These are phyloP conservation scores for Lepilemur septentrionalis DNA, from an alignment of 2,797 vertebrate species.

Conservation along the genomic window DNA sequence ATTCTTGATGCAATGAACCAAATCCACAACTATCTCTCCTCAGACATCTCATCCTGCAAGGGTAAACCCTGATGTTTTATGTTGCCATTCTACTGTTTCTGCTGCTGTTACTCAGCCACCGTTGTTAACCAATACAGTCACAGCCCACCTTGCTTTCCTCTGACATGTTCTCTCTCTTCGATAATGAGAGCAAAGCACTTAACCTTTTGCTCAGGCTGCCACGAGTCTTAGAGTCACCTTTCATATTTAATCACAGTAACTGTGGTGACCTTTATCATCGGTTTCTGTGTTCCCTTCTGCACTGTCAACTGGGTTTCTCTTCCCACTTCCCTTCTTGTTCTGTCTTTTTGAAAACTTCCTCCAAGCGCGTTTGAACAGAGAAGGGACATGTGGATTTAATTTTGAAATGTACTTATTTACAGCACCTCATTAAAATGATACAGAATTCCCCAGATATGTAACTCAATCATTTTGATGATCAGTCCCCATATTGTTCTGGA, in stretches of 20 bases:
- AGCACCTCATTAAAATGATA: neutral
- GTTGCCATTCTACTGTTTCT: neutral
- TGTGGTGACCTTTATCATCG: neutral
- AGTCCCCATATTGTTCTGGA: neutral
- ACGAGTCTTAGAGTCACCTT: neutral
- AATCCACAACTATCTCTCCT: neutral
- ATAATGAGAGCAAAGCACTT: conserved; percentile 7
- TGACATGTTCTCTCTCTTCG: neutral
- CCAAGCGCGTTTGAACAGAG: neutral
- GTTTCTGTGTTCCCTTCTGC: neutral
- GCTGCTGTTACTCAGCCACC: neutral
- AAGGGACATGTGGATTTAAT: neutral
- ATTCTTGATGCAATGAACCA: neutral
- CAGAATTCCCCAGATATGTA: neutral
- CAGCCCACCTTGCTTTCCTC: neutral
- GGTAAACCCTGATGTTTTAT: neutral
- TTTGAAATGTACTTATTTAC: neutral
- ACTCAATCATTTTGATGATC: neutral
- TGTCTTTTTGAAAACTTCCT: neutral
- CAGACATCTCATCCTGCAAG: neutral
- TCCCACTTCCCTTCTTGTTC: neutral
- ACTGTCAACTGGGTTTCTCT: neutral
- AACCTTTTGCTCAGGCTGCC: neutral
- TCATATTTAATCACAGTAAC: neutral
- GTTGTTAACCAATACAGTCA: neutral